Evolutionary conservation across 2,113 vertebrate species (phyloP).

Genomic region (Okapia johnstoni): DNA sequence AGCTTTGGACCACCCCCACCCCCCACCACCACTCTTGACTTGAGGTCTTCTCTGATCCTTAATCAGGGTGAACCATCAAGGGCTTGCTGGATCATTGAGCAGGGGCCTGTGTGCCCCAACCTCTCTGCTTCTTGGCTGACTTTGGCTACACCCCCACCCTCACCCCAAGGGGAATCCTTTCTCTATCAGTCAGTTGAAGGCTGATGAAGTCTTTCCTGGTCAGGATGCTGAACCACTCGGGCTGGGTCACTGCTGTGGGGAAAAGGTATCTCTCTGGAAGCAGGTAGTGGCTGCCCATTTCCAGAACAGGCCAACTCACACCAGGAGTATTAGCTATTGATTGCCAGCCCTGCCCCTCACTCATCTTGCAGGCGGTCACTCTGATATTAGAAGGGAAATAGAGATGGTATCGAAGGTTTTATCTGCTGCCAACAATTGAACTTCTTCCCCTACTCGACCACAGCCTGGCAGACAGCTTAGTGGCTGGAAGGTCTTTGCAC

Average conservation of each 20-base stretch:
- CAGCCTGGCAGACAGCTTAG: neutral
- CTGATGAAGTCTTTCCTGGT: neutral
- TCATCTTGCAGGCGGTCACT: neutral
- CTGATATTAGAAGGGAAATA: constrained; percentile 62
- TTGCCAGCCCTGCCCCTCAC: constrained; percentile 54
- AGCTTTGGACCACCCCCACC: neutral
- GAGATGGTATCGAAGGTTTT: constrained; percentile 73
- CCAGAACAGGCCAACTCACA: constrained; percentile 53
- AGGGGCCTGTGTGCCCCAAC: neutral
- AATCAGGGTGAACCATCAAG: neutral
- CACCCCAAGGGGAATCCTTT: neutral
- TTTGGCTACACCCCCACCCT: neutral
- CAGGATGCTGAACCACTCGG: neutral
- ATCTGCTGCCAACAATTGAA: constrained; percentile 72
- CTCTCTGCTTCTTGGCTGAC: neutral
- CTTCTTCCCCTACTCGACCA: constrained; percentile 57
- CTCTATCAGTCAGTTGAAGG: constrained; percentile 48
- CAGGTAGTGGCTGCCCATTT: constrained; percentile 59
- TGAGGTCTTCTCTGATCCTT: neutral
- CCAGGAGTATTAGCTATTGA: constrained; percentile 57
- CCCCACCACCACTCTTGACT: neutral
- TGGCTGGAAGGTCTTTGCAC: neutral
- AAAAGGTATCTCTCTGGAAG: constrained; percentile 40
- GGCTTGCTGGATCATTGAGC: neutral
- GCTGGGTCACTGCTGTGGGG: constrained; percentile 33